Evolutionary conservation across 2,113 vertebrate genomes (phyloP), one percentile per base, ranked within the genome.

Genomic region (Aramus guarauna): DNA sequence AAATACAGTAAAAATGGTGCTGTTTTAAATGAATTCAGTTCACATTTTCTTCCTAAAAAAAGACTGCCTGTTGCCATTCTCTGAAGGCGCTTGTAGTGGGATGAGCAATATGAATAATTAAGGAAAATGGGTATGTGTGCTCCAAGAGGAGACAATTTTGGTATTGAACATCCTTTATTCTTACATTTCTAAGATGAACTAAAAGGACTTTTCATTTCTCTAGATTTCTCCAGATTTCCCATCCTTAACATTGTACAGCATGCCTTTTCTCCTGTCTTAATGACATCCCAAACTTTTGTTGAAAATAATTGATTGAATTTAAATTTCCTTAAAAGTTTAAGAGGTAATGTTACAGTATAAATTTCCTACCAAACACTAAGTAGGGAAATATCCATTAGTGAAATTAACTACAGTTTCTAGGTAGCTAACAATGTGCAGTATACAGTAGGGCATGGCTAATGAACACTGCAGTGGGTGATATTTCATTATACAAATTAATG

Each of bases 401-500:
- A 99, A 99, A 99, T 99, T 99, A 99, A 99, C 98, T 99, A 98
- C 99, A 99, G 99, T 99, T 99, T 99, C 98, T 99, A 99, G 99
- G 99, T 99, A 99, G 99, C 99, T 99, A 99, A 99, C 99, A 99
- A 99, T 99, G 99, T 99, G 99, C 98, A 97, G 98, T 98, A 98
- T 99, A 99, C 99, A 99, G 99, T 99, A 99, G 99, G 99, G 99
- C 99, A 99, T 99, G 98, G 99, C 99, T 99, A 99, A 99, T 99
- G 99, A 99, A 99, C 99, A 99, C 99, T 99, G 99, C 99, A 99
- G 99, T 99, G 99, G 99, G 99, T 99, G 99, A 99, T 99, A 99
- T 99, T 99, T 99, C 99, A 99, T 99, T 99, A 99, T 99, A 99
- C 99, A 99, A 99, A 99, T 99, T 99, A 99, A 99, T 99, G 99